Conservation (phyloP, 2,888 invertebrate species). For the Andrena praecox region DNA sequence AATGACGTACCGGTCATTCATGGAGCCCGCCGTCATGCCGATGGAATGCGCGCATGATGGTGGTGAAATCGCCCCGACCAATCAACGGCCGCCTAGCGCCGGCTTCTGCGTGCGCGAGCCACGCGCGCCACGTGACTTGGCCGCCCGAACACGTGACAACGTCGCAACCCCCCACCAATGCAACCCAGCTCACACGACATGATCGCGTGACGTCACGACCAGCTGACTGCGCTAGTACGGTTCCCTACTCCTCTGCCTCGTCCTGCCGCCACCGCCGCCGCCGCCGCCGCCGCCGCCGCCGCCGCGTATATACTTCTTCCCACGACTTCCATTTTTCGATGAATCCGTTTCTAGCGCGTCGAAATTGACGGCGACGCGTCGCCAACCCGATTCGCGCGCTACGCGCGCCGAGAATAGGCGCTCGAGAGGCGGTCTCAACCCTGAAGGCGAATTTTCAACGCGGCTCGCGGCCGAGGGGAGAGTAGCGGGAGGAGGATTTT, state of each 20-base stretch:
- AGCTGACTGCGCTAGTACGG: constrained; percentile 80
- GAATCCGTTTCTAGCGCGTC: constrained; percentile 30
- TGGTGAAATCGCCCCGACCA: constrained; percentile 58
- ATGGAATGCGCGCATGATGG: constrained; percentile 79
- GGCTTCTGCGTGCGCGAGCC: constrained; percentile 67
- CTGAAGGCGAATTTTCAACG: constrained; percentile 5
- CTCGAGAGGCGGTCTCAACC: constrained; percentile 4
- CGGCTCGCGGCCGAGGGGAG: not conserved
- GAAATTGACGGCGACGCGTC: constrained; percentile 33
- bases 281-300: constrained; percentile 17
- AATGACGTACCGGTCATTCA: constrained; percentile 83
- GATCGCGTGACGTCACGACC: constrained; percentile 81
- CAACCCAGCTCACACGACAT: constrained; percentile 53
- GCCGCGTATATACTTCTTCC: constrained; percentile 10
- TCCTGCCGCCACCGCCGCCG: constrained; percentile 27
- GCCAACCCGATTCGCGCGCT: constrained; percentile 16
- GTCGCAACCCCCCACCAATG: constrained; percentile 52
- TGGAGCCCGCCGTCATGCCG: constrained; percentile 81
- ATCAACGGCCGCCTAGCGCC: constrained; percentile 54
- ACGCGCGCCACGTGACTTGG: constrained; percentile 80
- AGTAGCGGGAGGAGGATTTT: not conserved
- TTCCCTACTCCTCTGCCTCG: constrained; percentile 62
- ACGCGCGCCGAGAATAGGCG: constrained; percentile 35
- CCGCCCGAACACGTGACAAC: constrained; percentile 79
- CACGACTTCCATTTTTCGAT: constrained; percentile 42